A percentile compares a stretch with the other conserved stretches of the same genome.
phyloP scores from a whole-genome alignment of 2,888 invertebrate species.

The Coleophora flavipennella region DNA sequence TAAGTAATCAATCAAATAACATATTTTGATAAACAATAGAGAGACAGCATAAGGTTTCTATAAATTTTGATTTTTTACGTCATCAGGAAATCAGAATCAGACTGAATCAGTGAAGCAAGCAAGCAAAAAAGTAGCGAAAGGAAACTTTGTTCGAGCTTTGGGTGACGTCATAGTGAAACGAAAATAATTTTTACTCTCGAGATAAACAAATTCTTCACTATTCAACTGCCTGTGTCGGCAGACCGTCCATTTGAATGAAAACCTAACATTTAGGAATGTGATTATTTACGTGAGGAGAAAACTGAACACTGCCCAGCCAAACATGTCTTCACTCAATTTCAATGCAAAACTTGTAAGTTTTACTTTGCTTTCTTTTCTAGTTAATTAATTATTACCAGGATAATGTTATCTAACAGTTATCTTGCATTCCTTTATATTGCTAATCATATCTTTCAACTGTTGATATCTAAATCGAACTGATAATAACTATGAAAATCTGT shows the following conservation, averaged over 20 bases:
- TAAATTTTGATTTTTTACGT: no score
- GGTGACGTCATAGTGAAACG: not conserved
- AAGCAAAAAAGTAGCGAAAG: no score
- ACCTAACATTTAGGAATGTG: not conserved
- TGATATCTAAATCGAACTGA: conserved; percentile 9
- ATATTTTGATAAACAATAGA: no score
- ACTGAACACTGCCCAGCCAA: not conserved
- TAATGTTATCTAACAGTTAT: conserved; percentile 14
- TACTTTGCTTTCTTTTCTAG: not conserved
- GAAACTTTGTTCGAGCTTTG: no score
- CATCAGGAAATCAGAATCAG: no score
- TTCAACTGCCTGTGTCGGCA: not conserved
- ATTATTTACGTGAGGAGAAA: not conserved
- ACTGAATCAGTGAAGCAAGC: no score
- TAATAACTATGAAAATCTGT: conserved; percentile 5
- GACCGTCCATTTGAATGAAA: not conserved
- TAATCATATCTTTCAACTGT: conserved; percentile 15
- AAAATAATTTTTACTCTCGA: not conserved
- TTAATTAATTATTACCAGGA: not conserved
- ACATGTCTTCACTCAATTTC: not conserved
- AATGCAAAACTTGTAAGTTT: conserved; percentile 4
- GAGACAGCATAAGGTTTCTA: no score
- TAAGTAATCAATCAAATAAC: no score
- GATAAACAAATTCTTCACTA: not conserved
- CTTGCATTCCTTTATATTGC: conserved; percentile 9